Evolutionary conservation across 1,140 invertebrate genomes (phyloP).

Genomic region (Dreissena rostriformis): DNA sequence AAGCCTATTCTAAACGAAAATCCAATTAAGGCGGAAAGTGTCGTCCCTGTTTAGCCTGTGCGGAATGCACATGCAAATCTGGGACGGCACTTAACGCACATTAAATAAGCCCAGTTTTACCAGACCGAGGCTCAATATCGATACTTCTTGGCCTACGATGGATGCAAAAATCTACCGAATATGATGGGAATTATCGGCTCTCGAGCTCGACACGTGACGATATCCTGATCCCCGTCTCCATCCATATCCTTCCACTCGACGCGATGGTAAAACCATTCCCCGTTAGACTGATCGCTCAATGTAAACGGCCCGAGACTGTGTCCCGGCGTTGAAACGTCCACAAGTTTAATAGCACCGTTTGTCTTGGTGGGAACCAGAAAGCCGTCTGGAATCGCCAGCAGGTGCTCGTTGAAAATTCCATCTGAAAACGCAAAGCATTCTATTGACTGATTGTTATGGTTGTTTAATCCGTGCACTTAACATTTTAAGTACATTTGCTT

Average conservation of each 20-base stretch:
- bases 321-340: slow-evolving; percentile 70
- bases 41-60: too few species aligned
- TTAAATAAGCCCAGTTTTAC: too few species aligned
- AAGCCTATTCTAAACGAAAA: too few species aligned
- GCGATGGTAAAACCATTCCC: slow-evolving; percentile 81
- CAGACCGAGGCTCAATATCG: too few species aligned
- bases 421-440: slow-evolving; percentile 50
- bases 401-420: slow-evolving; percentile 60
- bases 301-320: slow-evolving; percentile 70
- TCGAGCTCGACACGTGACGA: slow-evolving; percentile 78
- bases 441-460: too few species aligned
- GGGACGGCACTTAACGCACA: too few species aligned
- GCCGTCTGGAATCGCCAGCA: slow-evolving; percentile 71
- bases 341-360: slow-evolving; percentile 78
- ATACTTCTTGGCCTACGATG: neutral
- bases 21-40: too few species aligned
- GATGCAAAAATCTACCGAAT: slow-evolving; percentile 37
- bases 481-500: too few species aligned
- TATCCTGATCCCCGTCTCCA: slow-evolving; percentile 80
- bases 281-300: slow-evolving; percentile 65
- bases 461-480: too few species aligned
- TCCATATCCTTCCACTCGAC: slow-evolving; percentile 82
- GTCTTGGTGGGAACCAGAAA: slow-evolving; percentile 81
- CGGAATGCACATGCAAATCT: too few species aligned
- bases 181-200: slow-evolving; percentile 61